A percentile compares a stretch with the other conserved stretches of the same genome.
These are phyloP conservation scores for Podiceps cristatus DNA, from an alignment of 2,113 vertebrate genomes.

Conservation along the genomic window DNA sequence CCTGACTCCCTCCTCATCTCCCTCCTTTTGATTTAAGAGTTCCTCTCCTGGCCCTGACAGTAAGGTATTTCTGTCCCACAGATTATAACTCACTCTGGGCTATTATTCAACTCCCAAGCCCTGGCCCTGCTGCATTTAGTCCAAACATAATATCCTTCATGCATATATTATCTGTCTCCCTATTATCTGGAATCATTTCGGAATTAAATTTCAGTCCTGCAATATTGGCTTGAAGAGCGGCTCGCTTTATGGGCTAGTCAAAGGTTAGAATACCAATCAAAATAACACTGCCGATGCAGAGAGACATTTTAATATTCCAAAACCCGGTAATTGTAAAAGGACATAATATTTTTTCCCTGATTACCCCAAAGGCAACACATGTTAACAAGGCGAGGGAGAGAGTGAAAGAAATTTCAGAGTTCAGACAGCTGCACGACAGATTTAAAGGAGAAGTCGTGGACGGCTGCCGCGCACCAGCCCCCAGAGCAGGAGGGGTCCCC, in stretches of 20 bases:
- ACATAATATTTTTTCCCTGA: conserved; percentile 94
- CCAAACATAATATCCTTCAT: conserved; percentile 99
- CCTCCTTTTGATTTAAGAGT: conserved; percentile 92
- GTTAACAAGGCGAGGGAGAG: conserved; percentile 84
- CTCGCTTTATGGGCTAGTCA: conserved; percentile 93
- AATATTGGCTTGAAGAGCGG: conserved; percentile 92
- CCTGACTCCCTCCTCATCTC: conserved; percentile 55
- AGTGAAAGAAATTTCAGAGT: conserved; percentile 84
- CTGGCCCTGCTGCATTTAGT: conserved; percentile 89
- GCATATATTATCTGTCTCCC: conserved; percentile 99
- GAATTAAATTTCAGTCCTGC: conserved; percentile 96
- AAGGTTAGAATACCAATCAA: conserved; percentile 99
- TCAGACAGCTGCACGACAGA: conserved; percentile 83
- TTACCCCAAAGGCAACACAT: conserved; percentile 90
- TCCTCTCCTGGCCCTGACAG: conserved; percentile 93
- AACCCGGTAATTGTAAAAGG: conserved; percentile 98
- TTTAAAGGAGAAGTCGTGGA: conserved; percentile 81
- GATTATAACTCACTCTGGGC: conserved; percentile 93
- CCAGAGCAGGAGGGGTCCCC: background rate
- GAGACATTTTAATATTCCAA: conserved; percentile 99
- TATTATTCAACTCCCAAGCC: conserved; percentile 97
- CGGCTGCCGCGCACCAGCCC: background rate
- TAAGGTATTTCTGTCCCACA: conserved; percentile 96
- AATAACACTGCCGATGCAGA: conserved; percentile 92
- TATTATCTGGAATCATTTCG: conserved; percentile 98